Evolutionary conservation across 1,140 invertebrate genomes (phyloP).

Genomic region (Scaptomyza hsui): DNA sequence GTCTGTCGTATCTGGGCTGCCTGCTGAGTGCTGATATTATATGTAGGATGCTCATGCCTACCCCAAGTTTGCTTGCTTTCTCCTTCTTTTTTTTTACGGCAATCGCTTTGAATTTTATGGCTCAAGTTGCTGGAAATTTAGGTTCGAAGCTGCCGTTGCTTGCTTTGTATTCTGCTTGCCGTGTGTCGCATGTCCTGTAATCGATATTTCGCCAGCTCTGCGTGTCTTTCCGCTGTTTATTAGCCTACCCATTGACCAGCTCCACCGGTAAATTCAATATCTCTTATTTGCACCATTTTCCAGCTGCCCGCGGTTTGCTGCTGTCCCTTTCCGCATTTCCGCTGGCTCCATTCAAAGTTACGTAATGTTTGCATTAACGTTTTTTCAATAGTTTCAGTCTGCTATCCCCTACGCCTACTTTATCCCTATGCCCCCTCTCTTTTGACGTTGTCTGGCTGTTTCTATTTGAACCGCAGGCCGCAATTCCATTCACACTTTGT

Average conservation of each 20-base stretch:
- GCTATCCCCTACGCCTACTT: background rate
- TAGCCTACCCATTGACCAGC: conserved; percentile 43
- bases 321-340: background rate
- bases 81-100: conserved; percentile 46
- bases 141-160: conserved; percentile 40
- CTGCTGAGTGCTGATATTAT: conserved; percentile 58
- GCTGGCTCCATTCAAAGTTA: conserved; percentile 42
- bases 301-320: conserved; percentile 16
- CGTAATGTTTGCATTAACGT: conserved; percentile 52
- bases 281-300: conserved; percentile 72
- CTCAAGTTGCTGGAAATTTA: conserved; percentile 73
- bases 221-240: conserved; percentile 68
- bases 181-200: conserved; percentile 52
- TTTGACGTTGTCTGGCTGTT: conserved; percentile 10
- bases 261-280: conserved; percentile 67
- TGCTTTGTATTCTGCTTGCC: conserved; percentile 2
- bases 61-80: conserved; percentile 36
- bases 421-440: background rate
- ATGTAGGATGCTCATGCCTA: conserved; percentile 20
- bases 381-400: conserved; percentile 47
- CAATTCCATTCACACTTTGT: conserved; percentile 63
- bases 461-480: conserved; percentile 29
- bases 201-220: conserved; percentile 64
- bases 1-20: conserved; percentile 12
- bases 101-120: conserved; percentile 78